phyloP scores from a whole-genome alignment of 2,888 invertebrate genomes.

The Xanthorhoe spadicearia region DNA sequence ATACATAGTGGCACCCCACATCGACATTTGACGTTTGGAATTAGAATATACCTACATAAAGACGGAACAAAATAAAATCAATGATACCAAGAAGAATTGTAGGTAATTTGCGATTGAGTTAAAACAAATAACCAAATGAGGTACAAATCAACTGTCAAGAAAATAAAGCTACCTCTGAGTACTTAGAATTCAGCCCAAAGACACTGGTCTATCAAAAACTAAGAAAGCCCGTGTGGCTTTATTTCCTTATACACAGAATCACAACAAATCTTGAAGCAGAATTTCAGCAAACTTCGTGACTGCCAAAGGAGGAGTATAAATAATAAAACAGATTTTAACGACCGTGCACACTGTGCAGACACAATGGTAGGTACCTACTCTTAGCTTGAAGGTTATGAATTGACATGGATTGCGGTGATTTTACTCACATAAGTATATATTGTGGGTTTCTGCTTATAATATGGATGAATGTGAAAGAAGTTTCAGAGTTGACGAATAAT shows the following conservation, averaged over 20 bases:
- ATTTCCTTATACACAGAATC: background rate
- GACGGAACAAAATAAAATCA: no score
- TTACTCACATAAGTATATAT: background rate
- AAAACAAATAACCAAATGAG: no score
- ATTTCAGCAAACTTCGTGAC: conserved; percentile 5
- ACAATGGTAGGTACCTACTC: conserved; percentile 13
- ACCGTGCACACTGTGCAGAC: conserved; percentile 9
- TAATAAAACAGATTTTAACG: conserved; percentile 24
- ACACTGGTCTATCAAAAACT: background rate
- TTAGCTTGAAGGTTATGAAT: background rate
- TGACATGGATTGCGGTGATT: background rate
- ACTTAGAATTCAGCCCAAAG: no score
- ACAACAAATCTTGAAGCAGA: conserved; percentile 1
- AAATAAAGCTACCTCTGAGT: no score
- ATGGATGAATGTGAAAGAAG: no score
- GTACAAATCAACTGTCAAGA: no score
- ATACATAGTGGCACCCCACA: no score
- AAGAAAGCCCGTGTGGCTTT: background rate
- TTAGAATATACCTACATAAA: no score
- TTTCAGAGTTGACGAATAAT: no score
- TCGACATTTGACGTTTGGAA: no score
- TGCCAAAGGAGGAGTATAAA: conserved; percentile 9
- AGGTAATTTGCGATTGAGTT: no score
- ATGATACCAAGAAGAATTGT: no score
- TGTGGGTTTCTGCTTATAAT: background rate